phyloP scores from a whole-genome alignment of 2,113 vertebrate genomes.

The Otocyon megalotis region DNA sequence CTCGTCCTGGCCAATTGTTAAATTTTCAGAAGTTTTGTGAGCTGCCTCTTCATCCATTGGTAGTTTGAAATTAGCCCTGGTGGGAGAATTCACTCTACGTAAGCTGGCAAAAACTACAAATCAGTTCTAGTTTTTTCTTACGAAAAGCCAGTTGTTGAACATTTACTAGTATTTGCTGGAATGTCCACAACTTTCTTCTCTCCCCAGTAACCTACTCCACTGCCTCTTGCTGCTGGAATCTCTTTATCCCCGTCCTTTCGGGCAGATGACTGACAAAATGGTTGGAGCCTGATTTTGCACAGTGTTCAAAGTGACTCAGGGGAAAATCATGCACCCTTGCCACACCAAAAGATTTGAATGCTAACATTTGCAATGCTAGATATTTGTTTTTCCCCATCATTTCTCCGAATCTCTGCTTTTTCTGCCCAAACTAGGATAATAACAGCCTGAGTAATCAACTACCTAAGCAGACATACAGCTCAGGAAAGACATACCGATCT shows the following conservation, averaged over 20 bases:
- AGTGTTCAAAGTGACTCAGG: not conserved
- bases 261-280: not conserved
- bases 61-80: not conserved
- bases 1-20: not conserved
- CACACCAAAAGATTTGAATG: not conserved
- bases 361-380: not conserved
- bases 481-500: not conserved
- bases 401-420: not conserved
- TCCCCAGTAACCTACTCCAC: not conserved
- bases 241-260: not conserved
- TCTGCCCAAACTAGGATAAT: not conserved
- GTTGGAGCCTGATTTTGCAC: not conserved
- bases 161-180: not conserved
- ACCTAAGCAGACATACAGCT: not conserved
- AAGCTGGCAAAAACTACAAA: not conserved
- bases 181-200: not conserved
- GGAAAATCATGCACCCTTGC: not conserved
- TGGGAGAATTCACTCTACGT: not conserved
- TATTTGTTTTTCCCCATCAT: not conserved
- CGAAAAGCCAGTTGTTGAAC: not conserved
- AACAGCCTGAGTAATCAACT: not conserved
- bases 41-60: not conserved
- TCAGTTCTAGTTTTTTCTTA: not conserved
- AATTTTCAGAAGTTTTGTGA: slow-evolving; percentile 7
- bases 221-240: not conserved